Base-by-base conservation (phyloP, 2,888 invertebrate genomes). In the Tiliacea aurago region DNA sequence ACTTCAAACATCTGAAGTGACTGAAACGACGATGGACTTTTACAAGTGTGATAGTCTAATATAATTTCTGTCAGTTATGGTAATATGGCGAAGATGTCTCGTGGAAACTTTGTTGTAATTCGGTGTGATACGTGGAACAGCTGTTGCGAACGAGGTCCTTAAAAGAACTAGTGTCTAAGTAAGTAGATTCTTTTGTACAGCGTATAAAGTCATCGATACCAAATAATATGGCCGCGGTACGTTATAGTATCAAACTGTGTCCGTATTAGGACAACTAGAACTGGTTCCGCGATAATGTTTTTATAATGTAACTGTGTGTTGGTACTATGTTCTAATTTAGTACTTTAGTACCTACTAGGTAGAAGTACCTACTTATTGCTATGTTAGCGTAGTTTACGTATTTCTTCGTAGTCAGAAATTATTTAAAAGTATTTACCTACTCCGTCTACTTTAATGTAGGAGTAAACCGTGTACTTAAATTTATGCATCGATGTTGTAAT, bases 1-100 rank as follows among this genome's bases (percentile, higher is more conserved):
- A 73, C 62, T 75, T 73, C 67, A 58, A 67, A 77, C 62, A 63
- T 81, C 78, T 75, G 68, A 80, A 80, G 75, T 65, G 51, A 63
- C 51, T 66, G 66, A 43, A 51, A 45, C n/a, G 15, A 56, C 23
- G 20, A 11, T n/a, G 18, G 49, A 43, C 15, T 78, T 51, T 15
- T 37, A 51, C 49, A 47, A 61, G 47, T 62, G 37, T 73, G 20
- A 10, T 7, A 20, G 15, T n/a, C 3, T 55, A 20, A 41, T 49
- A 47, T 20, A 47, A 2, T 53, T 59, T 73, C 28, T 47, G n/a
- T 53, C n/a, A 80, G 18, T 68, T 61, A 51, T 13, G 47, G 63
- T 45, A 49, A 69, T 58, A 58, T 43, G 33, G 47, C 33, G 13
- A 43, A 58, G 28, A 9, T 20, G 33, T 78, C 55, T 81, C 20